These are phyloP conservation scores for Stenichneumon culpator DNA, from an alignment of 2,888 invertebrate species.

Conservation along the genomic window DNA sequence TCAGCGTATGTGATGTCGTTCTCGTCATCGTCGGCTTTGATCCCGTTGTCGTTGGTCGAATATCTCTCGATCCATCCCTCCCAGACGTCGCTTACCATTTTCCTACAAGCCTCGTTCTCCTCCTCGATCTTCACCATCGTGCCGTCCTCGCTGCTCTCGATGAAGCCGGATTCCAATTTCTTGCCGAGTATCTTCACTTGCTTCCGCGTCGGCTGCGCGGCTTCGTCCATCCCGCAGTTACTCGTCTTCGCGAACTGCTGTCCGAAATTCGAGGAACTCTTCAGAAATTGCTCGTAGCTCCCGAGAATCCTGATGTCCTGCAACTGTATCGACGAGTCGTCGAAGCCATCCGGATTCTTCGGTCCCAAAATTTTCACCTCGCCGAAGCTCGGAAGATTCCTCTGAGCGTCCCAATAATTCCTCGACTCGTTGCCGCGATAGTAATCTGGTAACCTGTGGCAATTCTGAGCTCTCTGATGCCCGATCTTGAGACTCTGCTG, in stretches of 20 bases:
- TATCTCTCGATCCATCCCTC: constrained; percentile 63
- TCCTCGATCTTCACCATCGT: constrained; percentile 74
- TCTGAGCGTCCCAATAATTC: constrained; percentile 58
- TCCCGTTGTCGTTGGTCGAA: constrained; percentile 12
- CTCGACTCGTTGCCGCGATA: constrained; percentile 60
- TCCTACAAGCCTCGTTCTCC: constrained; percentile 66
- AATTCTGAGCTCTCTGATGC: constrained; percentile 40
- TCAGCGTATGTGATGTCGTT: constrained; percentile 61
- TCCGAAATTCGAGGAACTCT: constrained; percentile 61
- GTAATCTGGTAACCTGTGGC: constrained; percentile 34
- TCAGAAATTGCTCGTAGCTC: constrained; percentile 78
- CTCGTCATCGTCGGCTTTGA: constrained; percentile 34
- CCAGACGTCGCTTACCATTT: constrained; percentile 71
- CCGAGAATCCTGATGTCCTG: constrained; percentile 80
- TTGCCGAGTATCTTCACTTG: constrained; percentile 81
- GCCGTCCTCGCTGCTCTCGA: constrained; percentile 72
- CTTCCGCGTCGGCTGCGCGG: constrained; percentile 72
- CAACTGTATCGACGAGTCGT: constrained; percentile 71
- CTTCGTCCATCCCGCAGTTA: constrained; percentile 64
- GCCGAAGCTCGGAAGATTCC: constrained; percentile 64
- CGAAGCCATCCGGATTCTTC: constrained; percentile 69
- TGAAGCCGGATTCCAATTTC: constrained; percentile 76
- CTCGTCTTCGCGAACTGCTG: constrained; percentile 42
- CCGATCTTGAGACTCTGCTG: constrained; percentile 65
- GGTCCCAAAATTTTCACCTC: constrained; percentile 77